Base-by-base conservation (phyloP, 2,888 invertebrate species). In the Acronicta psi region DNA sequence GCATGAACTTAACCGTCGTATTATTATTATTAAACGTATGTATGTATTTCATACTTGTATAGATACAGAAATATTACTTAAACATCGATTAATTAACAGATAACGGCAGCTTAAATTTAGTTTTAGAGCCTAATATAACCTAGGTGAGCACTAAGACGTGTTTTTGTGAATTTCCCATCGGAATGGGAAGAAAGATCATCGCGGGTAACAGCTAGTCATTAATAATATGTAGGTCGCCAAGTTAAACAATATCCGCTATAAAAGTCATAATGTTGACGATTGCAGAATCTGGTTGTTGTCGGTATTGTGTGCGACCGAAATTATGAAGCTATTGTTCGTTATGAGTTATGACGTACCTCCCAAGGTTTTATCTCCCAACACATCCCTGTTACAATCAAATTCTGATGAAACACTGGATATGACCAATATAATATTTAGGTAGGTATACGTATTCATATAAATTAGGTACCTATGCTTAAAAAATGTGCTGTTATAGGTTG, bases 181-280 rank as follows among this genome's bases (percentile, higher is more conserved):
- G 11, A 3, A 11, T 0, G 2, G 29, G 29, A 29, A 29, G 11
- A 7, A 2, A 29, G 11, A 11, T 29, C 29, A 29, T 29, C 10
- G 9, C 2, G 11, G 29, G 11, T 29, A 29, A 29, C 3, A 29
- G 29, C 3, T 29, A 11, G 29, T 29, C 29, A 29, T 29, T 29
- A 29, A 57, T 60, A 40, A 45, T 56, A 72, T 69, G 70, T 65
- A 76, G 73, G 71, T 66, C 65, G 58, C 70, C 50, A 62, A 50
- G 58, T 65, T 59, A 43, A 56, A 74, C 64, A 68, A 67, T 65
- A 59, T 51, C 31, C 49, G 36, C 57, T 41, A 63, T 61, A 20
- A n/a, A 13, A 34, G n/a, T 34, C 7, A 38, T 68, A 63, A 52
- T 65, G 55, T 59, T 61, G 47, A 58, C 41, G 50, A 54, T 68